phyloP scores from a whole-genome alignment of 2,113 vertebrate genomes.

The Cheilinus undulatus region DNA sequence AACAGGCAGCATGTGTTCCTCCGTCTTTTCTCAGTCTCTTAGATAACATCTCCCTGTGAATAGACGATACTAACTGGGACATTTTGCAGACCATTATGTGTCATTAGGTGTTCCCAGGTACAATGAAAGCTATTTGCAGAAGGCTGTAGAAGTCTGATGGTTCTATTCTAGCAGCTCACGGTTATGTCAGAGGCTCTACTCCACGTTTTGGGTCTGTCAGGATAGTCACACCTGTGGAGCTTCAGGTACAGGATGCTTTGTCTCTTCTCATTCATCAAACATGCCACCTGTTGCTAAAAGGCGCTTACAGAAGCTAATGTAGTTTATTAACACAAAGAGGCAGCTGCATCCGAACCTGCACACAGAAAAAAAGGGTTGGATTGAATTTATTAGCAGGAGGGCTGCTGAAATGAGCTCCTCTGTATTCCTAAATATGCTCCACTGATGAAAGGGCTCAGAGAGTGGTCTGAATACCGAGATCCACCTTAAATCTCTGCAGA shows the following conservation, averaged over 20 bases:
- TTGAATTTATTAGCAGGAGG: slow-evolving; percentile 28
- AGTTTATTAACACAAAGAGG: slow-evolving; percentile 18
- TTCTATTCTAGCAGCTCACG: background rate
- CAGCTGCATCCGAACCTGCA: slow-evolving; percentile 1
- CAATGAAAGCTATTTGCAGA: slow-evolving; percentile 25
- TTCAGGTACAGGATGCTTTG: background rate
- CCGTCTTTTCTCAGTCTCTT: background rate
- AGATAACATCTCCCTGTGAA: background rate
- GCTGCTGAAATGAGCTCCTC: slow-evolving; percentile 27
- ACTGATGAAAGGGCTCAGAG: slow-evolving; percentile 35
- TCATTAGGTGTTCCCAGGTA: slow-evolving; percentile 50
- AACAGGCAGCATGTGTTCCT: background rate
- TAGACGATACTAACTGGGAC: slow-evolving; percentile 1
- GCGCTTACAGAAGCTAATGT: slow-evolving; percentile 3
- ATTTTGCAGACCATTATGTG: slow-evolving; percentile 42
- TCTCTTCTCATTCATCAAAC: background rate
- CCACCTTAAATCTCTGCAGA: background rate
- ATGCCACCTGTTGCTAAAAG: slow-evolving; percentile 24
- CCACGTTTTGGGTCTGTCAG: background rate
- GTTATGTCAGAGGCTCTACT: background rate
- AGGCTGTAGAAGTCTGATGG: background rate
- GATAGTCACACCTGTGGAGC: slow-evolving; percentile 12
- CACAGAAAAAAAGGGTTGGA: slow-evolving; percentile 2
- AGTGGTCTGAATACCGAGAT: slow-evolving; percentile 17
- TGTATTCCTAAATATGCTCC: slow-evolving; percentile 34